Evolutionary conservation across 2,797 vertebrate species (phyloP).

Genomic region (Intellagama lesueurii): DNA sequence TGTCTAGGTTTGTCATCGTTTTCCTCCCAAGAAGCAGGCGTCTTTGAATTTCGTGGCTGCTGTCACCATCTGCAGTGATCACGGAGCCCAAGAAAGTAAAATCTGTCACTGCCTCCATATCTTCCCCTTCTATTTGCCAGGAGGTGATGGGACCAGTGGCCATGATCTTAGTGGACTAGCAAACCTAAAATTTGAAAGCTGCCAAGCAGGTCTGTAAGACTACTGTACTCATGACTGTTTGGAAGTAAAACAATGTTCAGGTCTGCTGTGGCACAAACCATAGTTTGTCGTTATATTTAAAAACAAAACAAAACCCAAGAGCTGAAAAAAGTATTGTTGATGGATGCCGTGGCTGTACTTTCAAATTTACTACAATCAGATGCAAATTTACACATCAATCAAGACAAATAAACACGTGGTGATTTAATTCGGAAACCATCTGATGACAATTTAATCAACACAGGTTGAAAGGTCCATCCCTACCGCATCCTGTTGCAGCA

Average conservation of each 20-base stretch:
- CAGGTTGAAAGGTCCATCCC: constrained; percentile 77
- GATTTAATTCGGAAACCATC: constrained; percentile 75
- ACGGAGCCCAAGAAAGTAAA: no score
- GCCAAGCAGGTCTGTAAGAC: not conserved
- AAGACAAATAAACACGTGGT: constrained; percentile 78
- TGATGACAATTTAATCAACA: constrained; percentile 79
- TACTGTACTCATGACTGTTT: not conserved
- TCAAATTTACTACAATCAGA: constrained; percentile 70
- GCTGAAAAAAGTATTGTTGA: constrained; percentile 38
- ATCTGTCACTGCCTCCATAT: no score
- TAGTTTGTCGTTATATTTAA: not conserved
- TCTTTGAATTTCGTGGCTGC: no score
- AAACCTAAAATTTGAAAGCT: no score
- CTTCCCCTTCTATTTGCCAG: no score
- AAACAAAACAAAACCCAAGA: not conserved
- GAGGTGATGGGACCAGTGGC: no score
- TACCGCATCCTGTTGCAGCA: constrained; percentile 76
- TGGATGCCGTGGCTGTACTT: constrained; percentile 50
- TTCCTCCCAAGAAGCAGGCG: no score
- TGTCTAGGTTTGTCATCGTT: no score
- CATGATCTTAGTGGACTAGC: no score
- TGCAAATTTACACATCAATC: constrained; percentile 78
- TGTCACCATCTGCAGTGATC: no score
- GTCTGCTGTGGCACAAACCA: not conserved
- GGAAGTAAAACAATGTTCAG: no score